Conservation (phyloP, 2,113 vertebrate species). For the Furnarius figulus region DNA sequence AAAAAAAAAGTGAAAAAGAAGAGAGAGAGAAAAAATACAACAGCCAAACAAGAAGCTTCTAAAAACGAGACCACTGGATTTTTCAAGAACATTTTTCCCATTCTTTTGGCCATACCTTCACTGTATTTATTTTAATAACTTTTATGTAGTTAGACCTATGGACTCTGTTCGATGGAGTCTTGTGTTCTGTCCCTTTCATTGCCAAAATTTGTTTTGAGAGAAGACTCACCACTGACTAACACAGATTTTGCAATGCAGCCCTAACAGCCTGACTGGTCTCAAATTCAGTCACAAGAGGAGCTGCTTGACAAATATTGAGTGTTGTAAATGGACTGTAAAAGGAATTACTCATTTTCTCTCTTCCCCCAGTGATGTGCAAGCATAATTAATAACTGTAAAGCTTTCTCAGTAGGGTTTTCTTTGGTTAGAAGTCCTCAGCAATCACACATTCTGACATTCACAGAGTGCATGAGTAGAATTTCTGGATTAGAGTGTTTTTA, state of each 20-base stretch:
- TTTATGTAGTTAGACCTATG: background rate
- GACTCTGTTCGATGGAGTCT: background rate
- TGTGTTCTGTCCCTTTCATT: background rate
- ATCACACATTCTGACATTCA: background rate
- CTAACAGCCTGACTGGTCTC: background rate
- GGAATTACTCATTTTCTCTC: background rate
- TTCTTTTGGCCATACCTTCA: background rate
- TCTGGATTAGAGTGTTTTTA: background rate
- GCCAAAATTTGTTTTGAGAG: background rate
- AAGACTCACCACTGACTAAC: background rate
- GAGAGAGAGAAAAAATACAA: background rate
- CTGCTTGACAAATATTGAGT: background rate
- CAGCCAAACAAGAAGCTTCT: background rate
- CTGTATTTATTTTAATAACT: background rate
- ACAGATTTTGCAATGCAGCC: background rate
- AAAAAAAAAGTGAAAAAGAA: too few species aligned
- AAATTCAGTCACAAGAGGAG: background rate
- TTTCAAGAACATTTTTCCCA: background rate
- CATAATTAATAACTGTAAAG: background rate
- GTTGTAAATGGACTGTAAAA: background rate
- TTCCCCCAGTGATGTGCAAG: background rate
- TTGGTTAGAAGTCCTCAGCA: background rate
- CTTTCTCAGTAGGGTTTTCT: background rate
- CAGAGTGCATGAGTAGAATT: background rate
- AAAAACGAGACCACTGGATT: background rate